A percentile compares a stretch with the other conserved stretches of the same genome.
Evolutionary conservation across 2,888 invertebrate genomes (phyloP).

Genomic region (Drosophila nr. fundita): DNA sequence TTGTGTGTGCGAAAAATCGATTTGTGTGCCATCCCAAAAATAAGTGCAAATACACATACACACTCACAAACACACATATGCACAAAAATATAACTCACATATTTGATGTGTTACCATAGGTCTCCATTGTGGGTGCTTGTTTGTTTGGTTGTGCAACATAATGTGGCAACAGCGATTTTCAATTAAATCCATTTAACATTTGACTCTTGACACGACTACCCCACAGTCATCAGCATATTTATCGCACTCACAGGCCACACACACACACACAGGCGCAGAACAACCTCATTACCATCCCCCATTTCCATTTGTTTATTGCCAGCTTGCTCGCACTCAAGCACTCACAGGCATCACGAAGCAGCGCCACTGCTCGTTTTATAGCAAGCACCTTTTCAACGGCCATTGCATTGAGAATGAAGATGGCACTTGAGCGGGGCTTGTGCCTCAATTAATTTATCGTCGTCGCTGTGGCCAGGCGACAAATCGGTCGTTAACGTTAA

Average conservation of each 20-base stretch:
- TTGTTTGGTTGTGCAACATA: conserved; percentile 68
- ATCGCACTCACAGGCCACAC: conserved; percentile 29
- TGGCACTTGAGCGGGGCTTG: conserved; percentile 46
- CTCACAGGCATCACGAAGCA: conserved; percentile 7
- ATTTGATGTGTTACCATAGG: conserved; percentile 47
- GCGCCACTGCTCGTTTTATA: conserved; percentile 58
- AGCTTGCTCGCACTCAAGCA: conserved; percentile 30
- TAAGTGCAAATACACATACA: conserved; percentile 47
- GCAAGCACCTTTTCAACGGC: conserved; percentile 58
- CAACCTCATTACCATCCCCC: conserved; percentile 60
- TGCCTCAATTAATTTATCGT: conserved; percentile 38
- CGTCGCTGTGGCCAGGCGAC: conserved; percentile 37
- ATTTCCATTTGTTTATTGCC: conserved; percentile 37
- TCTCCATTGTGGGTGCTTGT: conserved; percentile 20
- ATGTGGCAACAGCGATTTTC: conserved; percentile 68
- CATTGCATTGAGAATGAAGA: conserved; percentile 54
- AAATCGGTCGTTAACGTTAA: conserved; percentile 32
- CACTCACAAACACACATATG: conserved; percentile 6
- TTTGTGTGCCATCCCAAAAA: conserved; percentile 77
- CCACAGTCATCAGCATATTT: conserved; percentile 40
- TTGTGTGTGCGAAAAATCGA: conserved; percentile 78
- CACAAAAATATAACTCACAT: conserved; percentile 41
- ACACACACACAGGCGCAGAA: conserved; percentile 16
- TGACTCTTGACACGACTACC: conserved; percentile 58
- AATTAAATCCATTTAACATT: conserved; percentile 71